Evolutionary conservation across 2,797 vertebrate species (phyloP), one percentile per base, ranked within the genome.

Genomic region (Myotis myotis): DNA sequence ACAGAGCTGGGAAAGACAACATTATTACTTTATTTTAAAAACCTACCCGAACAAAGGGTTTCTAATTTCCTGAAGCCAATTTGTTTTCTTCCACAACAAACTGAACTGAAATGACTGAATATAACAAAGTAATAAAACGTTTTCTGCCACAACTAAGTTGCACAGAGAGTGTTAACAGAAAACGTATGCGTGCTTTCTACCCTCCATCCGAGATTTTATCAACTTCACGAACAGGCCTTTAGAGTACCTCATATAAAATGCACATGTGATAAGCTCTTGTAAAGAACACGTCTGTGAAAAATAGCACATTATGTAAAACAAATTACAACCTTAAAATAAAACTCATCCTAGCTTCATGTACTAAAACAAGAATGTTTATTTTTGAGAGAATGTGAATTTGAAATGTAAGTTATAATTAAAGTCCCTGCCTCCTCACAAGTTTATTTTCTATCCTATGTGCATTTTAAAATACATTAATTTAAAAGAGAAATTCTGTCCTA

Each of bases 1-100:
- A 97, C 99, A 99, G 86, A 99, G 96, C 99, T 99, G 41, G 49
- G 51, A 81, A 93, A 96, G 95, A 38, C 91, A 96, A 84, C 0
- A 6, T 85, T 0, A 75, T 93, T 91, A 96, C 19, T 85, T 68
- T 89, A 47, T 70, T 87, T 92, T 75, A 71, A 91, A 95, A 93
- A 44, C 10, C n/a, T 36, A 87, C 83, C 55, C 66, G 12, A 82
- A 85, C 41, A 82, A 74, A 94, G 55, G 2, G 4, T 49, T 82
- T 75, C 81, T 60, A 64, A 74, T 57, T 84, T 79, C 66, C 47
- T 30, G 25, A 78, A 75, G 76, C 28, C 51, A 71, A 22, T 51
- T 74, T 94, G 57, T 81, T 38, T 81, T 78, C 72, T 41, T 74
- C 49, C 44, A 87, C 17, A 62, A 85, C 47, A 70, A 83, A 82